Conservation (phyloP, 1,140 invertebrate species). For the Atta colombica region DNA sequence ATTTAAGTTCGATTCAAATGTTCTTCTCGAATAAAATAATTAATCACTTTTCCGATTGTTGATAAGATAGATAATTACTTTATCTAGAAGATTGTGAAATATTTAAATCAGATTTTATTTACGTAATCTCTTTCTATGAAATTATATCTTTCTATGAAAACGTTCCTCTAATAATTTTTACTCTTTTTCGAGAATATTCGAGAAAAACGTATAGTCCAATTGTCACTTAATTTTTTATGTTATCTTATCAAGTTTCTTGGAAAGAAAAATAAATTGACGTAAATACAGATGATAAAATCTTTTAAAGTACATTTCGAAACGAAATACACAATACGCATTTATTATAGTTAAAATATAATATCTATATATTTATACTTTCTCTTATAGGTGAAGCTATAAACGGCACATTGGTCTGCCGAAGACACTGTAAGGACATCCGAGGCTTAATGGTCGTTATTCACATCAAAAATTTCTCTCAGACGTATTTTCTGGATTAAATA, state of each 20-base stretch:
- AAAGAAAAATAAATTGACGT: background rate
- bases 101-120: background rate
- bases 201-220: background rate
- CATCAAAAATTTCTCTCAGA: conserved; percentile 82
- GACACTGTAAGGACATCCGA: conserved; percentile 88
- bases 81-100: background rate
- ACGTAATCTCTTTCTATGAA: background rate
- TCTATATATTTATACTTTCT: conserved; percentile 8
- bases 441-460: conserved; percentile 87
- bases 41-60: background rate
- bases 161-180: background rate
- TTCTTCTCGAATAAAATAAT: background rate
- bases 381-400: conserved; percentile 88
- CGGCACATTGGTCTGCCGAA: conserved; percentile 89
- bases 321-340: background rate
- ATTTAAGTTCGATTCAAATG: background rate
- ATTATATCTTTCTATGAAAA: background rate
- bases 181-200: background rate
- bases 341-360: conserved; percentile 20
- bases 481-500: conserved; percentile 82
- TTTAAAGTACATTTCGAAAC: background rate
- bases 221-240: background rate
- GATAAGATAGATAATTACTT: background rate
- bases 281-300: background rate
- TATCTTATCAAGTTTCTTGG: background rate